Conservation (phyloP, 2,113 vertebrate genomes). For the Pyrgilauda ruficollis region DNA sequence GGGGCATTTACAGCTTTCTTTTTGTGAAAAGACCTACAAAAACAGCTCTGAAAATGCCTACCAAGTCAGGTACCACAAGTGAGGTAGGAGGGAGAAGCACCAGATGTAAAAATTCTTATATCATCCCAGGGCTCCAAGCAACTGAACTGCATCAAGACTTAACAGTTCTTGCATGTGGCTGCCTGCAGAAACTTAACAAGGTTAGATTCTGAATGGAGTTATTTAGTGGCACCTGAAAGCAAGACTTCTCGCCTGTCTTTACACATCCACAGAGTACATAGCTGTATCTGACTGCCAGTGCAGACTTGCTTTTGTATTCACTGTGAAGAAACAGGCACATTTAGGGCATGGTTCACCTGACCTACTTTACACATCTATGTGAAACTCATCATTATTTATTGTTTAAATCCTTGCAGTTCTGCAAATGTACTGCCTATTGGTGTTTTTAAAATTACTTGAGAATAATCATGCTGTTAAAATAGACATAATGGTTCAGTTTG, state of each 20-base stretch:
- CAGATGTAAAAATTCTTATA: not conserved
- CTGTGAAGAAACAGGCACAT: not conserved
- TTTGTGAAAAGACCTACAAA: not conserved
- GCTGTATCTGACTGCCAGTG: not conserved
- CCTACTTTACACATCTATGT: not conserved
- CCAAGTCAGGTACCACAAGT: not conserved
- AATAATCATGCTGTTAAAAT: not conserved
- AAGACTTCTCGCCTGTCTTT: not conserved
- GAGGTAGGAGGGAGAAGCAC: not conserved
- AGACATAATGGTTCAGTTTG: not conserved
- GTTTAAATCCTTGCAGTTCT: not conserved
- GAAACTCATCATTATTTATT: not conserved
- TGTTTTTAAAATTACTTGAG: not conserved
- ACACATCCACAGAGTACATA: not conserved
- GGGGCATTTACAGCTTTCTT: not conserved
- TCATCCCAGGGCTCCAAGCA: not conserved
- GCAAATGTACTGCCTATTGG: not conserved
- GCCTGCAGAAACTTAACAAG: not conserved
- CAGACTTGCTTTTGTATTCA: not conserved
- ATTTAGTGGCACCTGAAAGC: not conserved
- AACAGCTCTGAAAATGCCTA: not conserved
- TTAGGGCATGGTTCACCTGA: constrained; percentile 4
- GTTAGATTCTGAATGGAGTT: not conserved
- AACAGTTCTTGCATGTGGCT: fast-evolving
- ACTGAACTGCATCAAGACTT: not conserved